A percentile compares a stretch with the other conserved stretches of the same genome.
These are phyloP conservation scores for Pristionchus pacificus DNA, from an alignment of 1,140 invertebrate genomes.

Conservation along the genomic window DNA sequence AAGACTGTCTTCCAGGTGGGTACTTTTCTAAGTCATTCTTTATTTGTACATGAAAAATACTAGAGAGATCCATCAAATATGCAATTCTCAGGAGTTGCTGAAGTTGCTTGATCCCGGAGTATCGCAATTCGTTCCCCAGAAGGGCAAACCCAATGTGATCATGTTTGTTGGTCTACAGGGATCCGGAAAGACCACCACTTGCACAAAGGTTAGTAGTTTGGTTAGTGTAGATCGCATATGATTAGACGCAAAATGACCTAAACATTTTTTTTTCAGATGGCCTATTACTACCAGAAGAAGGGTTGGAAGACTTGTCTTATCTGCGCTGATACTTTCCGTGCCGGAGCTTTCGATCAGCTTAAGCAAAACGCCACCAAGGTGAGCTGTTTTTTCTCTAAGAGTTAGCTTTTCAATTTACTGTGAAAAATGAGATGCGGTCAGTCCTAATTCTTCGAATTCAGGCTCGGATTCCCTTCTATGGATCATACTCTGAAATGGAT, in stretches of 20 bases:
- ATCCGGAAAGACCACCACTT: conserved; percentile 98
- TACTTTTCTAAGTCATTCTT: neutral
- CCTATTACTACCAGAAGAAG: conserved; percentile 92
- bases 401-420: too few relatives aligned
- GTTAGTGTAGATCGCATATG: too few relatives aligned
- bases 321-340: conserved; percentile 98
- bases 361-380: conserved; percentile 97
- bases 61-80: too few relatives aligned
- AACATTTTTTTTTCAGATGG: conserved; percentile 65
- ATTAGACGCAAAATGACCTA: too few relatives aligned
- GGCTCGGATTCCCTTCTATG: conserved; percentile 99
- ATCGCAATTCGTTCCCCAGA: conserved; percentile 89
- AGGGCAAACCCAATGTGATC: conserved; percentile 90
- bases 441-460: too few relatives aligned
- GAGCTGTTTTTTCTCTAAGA: neutral
- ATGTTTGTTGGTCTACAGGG: conserved; percentile 99
- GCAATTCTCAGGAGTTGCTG: conserved; percentile 75
- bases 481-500: conserved; percentile 94
- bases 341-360: conserved; percentile 98
- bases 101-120: conserved; percentile 97
- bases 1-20: conserved; percentile 84
- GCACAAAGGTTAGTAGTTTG: conserved; percentile 74
- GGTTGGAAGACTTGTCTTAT: conserved; percentile 99
- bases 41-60: neutral
- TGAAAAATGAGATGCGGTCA: too few relatives aligned